These are phyloP conservation scores for Labeo rohita DNA, from an alignment of 2,113 vertebrate species.

Conservation along the genomic window DNA sequence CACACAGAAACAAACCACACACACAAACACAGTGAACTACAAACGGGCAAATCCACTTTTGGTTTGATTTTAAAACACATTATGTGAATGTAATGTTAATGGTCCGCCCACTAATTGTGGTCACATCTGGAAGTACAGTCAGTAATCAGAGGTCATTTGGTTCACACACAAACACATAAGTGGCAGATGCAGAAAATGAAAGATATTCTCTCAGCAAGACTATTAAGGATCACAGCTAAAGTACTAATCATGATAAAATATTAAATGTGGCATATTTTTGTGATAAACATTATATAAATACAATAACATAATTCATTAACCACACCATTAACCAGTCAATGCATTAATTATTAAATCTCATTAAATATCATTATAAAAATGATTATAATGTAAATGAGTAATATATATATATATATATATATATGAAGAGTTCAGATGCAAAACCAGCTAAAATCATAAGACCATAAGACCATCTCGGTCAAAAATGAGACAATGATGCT, in stretches of 20 bases:
- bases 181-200: not conserved
- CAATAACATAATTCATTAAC: not conserved
- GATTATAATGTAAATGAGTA: no score
- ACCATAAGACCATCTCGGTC: no score
- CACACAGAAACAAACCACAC: constrained; percentile 2
- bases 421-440: no score
- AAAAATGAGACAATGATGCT: no score
- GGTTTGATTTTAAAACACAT: not conserved
- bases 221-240: not conserved
- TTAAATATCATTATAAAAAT: no score
- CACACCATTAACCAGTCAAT: not conserved
- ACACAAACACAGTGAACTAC: not conserved
- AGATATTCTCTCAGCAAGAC: not conserved
- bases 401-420: no score
- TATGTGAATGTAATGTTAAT: not conserved
- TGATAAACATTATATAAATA: not conserved
- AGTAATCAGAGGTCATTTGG: not conserved
- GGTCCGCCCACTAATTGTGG: not conserved
- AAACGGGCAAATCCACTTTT: not conserved
- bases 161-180: not conserved
- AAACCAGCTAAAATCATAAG: no score
- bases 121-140: not conserved
- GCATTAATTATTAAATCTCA: not conserved
- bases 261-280: not conserved
- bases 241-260: not conserved